Evolutionary conservation across 2,113 vertebrate species (phyloP).

Genomic region (Gallinago undulata): DNA sequence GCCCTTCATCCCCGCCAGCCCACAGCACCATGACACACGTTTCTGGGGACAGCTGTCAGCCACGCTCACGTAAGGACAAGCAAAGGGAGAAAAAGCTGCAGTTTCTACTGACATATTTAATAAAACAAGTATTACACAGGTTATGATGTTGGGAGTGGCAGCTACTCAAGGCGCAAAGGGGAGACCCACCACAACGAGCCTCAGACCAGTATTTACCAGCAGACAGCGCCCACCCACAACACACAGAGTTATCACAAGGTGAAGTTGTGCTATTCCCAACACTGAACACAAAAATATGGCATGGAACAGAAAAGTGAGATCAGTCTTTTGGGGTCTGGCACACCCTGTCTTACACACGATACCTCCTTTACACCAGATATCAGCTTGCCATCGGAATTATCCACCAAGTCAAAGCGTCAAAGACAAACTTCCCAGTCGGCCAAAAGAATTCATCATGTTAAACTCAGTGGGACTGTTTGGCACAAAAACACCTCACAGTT

Average conservation of each 20-base stretch:
- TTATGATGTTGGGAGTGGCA: accelerated
- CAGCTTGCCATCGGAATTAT: neutral
- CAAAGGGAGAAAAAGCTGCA: neutral
- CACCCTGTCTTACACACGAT: accelerated
- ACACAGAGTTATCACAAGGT: no score
- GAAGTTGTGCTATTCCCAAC: neutral
- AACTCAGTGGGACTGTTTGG: accelerated
- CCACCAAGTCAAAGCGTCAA: no score
- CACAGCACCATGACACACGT: accelerated
- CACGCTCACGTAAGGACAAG: neutral
- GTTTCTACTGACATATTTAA: neutral
- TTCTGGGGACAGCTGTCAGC: no score
- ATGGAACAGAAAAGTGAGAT: neutral
- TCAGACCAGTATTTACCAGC: neutral
- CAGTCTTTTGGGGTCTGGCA: neutral
- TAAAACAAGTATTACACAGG: neutral
- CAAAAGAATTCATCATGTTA: accelerated
- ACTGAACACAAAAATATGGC: accelerated
- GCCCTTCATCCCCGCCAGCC: neutral
- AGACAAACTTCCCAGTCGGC: neutral
- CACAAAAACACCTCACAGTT: accelerated
- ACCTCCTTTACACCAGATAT: neutral
- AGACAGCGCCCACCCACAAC: no score
- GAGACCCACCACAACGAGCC: neutral
- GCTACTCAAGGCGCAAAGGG: no score